A percentile compares a stretch with the other conserved stretches of the same genome.
Evolutionary conservation across 2,113 vertebrate genomes (phyloP).

Genomic region (Myiagra hebetior): DNA sequence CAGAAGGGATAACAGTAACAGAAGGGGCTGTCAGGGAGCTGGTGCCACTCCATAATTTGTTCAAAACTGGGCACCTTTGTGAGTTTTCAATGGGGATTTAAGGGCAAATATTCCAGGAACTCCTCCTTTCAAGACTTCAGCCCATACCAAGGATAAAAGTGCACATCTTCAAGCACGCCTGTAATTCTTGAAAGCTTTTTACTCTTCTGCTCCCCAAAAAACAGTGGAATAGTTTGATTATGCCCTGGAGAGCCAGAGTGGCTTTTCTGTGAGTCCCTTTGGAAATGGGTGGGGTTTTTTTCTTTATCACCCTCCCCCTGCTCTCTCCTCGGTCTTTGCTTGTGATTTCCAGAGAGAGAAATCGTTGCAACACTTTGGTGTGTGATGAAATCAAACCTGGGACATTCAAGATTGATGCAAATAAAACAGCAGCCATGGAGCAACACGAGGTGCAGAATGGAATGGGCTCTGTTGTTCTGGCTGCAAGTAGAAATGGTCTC

Average conservation of each 20-base stretch:
- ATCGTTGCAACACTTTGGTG: background rate
- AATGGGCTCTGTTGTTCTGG: background rate
- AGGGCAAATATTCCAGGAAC: background rate
- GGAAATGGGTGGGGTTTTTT: background rate
- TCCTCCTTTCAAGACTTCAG: background rate
- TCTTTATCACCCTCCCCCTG: background rate
- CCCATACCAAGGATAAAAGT: background rate
- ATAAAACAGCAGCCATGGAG: background rate
- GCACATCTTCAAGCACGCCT: background rate
- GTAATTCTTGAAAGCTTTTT: background rate
- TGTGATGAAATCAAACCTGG: background rate
- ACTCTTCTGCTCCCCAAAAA: background rate
- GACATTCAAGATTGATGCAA: fast-evolving
- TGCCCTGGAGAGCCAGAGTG: background rate
- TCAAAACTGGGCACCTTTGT: background rate
- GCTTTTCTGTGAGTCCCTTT: background rate
- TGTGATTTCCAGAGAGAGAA: background rate
- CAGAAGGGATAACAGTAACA: background rate
- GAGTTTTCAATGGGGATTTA: background rate
- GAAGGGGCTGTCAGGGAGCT: background rate
- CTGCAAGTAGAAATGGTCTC: background rate
- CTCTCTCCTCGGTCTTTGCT: background rate
- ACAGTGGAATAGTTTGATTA: background rate
- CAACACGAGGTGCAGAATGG: background rate
- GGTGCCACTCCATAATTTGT: background rate